Percentiles rank a stretch among this genome's conserved stretches.
phyloP scores from a whole-genome alignment of 2,797 vertebrate genomes.

The Pseudochirops cupreus region DNA sequence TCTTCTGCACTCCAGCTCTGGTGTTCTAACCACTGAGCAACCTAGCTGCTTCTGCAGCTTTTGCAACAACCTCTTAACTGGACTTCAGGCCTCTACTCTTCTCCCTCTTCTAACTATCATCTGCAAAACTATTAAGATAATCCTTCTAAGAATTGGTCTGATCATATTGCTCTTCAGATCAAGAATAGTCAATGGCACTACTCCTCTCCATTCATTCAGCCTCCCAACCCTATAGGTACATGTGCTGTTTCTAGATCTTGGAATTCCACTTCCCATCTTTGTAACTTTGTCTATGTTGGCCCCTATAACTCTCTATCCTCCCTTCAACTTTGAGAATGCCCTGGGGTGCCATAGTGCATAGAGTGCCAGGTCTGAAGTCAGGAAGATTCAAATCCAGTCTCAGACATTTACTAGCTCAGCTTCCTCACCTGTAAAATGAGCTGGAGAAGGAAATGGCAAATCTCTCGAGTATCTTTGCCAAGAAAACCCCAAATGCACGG shows the following conservation, averaged over 20 bases:
- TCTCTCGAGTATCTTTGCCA: too few relatives aligned
- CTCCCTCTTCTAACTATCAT: background rate
- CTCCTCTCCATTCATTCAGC: background rate
- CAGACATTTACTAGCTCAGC: too few relatives aligned
- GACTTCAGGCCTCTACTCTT: background rate
- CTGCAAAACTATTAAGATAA: background rate
- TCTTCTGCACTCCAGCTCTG: background rate
- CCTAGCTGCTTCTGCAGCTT: background rate
- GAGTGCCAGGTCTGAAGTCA: too few relatives aligned
- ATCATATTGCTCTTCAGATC: background rate
- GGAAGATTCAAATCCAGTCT: too few relatives aligned
- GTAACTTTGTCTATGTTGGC: background rate
- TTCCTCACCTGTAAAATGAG: too few relatives aligned
- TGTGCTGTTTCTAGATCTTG: background rate
- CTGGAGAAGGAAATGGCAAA: too few relatives aligned
- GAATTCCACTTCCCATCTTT: background rate
- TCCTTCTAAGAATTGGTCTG: too few relatives aligned
- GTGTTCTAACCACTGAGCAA: background rate
- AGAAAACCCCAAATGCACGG: too few relatives aligned
- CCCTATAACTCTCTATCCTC: background rate
- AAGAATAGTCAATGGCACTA: background rate
- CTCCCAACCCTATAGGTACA: background rate
- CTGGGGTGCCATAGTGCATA: background rate
- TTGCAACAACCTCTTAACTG: background rate
- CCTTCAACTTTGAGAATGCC: background rate